Percentiles rank a stretch among this genome's conserved stretches.
Conservation (phyloP, 1,140 invertebrate species). For the Bombus impatiens region DNA sequence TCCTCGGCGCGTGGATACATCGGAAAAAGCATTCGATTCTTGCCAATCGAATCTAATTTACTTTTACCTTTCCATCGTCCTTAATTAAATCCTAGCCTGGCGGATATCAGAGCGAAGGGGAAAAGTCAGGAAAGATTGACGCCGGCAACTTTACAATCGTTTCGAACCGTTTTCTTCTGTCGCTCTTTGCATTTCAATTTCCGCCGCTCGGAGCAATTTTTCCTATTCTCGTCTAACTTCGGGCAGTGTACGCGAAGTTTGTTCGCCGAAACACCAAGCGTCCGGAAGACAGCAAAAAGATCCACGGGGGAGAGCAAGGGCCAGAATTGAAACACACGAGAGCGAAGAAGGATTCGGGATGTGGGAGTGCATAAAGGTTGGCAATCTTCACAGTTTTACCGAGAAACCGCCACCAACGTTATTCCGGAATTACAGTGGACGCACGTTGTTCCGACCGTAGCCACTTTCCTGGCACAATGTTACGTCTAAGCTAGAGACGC, state of each 20-base stretch:
- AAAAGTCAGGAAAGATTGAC: not conserved
- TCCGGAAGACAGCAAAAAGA: not conserved
- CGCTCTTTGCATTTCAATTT: constrained; percentile 1
- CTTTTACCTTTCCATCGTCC: not conserved
- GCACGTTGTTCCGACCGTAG: constrained; percentile 21
- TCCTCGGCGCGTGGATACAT: not conserved
- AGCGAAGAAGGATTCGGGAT: not conserved
- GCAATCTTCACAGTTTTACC: not conserved
- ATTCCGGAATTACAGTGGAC: constrained; percentile 34
- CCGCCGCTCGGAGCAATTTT: not conserved
- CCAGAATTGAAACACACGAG: not conserved
- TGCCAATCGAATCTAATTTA: constrained; percentile 4
- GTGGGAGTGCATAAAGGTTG: not conserved
- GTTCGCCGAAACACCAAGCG: not conserved
- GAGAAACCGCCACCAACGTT: constrained; percentile 5
- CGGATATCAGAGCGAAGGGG: not conserved
- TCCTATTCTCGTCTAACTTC: not conserved
- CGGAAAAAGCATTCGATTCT: not conserved
- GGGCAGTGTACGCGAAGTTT: not conserved
- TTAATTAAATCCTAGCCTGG: not conserved
- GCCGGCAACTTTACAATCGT: not conserved
- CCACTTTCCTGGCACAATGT: constrained; percentile 22
- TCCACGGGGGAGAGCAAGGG: too few species aligned
- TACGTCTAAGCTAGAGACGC: constrained; percentile 23
- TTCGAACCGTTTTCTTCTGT: not conserved